phyloP scores from a whole-genome alignment of 2,113 vertebrate genomes.

The Telmatochromis bifrenatus region DNA sequence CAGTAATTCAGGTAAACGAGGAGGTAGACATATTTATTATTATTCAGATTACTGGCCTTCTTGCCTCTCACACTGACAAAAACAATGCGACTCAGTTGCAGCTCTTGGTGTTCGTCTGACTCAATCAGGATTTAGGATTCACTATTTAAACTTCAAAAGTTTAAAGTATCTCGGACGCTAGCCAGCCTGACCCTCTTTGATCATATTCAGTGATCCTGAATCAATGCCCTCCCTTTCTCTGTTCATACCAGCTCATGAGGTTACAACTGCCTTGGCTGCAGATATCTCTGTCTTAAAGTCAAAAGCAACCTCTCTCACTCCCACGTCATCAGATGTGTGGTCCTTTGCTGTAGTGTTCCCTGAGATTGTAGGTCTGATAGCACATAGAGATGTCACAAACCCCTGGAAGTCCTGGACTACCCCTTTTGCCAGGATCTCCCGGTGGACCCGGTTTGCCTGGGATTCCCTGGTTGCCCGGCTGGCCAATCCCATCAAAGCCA shows the following conservation, averaged over 20 bases:
- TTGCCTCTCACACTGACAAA: neutral
- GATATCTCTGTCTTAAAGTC: neutral
- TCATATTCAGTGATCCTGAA: neutral
- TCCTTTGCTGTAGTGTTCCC: constrained; percentile 76
- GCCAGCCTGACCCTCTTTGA: neutral
- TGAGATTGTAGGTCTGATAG: constrained; percentile 70
- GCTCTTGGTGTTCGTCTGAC: neutral
- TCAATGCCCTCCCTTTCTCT: neutral
- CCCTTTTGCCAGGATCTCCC: constrained; percentile 68
- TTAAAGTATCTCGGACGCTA: neutral
- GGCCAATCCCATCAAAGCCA: constrained; percentile 68
- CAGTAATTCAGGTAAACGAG: neutral
- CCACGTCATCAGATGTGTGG: constrained; percentile 61
- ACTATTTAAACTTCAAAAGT: neutral
- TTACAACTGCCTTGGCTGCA: constrained; percentile 9
- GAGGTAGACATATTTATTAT: constrained; percentile 19
- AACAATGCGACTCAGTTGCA: neutral
- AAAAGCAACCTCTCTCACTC: neutral
- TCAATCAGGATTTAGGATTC: neutral
- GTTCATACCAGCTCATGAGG: neutral
- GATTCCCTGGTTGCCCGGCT: constrained; percentile 65
- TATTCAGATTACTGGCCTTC: neutral
- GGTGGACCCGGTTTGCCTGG: constrained; percentile 66
- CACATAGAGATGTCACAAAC: constrained; percentile 74
- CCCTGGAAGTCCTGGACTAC: constrained; percentile 61